Evolutionary conservation across 2,113 vertebrate species (phyloP).

Genomic region (Rhinolophus sinicus): DNA sequence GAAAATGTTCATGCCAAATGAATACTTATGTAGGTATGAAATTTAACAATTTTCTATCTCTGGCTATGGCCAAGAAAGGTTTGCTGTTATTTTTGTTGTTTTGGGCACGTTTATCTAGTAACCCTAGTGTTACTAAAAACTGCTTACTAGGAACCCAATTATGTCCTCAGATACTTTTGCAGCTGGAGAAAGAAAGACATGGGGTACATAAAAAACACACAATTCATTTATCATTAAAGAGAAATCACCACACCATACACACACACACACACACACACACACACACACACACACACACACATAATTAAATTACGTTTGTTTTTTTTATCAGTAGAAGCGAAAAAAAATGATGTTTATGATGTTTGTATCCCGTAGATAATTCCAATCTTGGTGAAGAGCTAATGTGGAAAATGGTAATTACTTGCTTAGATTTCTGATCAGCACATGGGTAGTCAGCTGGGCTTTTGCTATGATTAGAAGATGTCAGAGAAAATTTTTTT

Average conservation of each 20-base stretch:
- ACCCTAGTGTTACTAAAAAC: not conserved
- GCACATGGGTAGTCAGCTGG: not conserved
- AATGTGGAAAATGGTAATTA: not conserved
- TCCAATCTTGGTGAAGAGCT: not conserved
- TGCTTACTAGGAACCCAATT: not conserved
- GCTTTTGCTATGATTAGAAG: not conserved
- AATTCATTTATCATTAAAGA: constrained; percentile 7
- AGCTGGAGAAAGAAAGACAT: not conserved
- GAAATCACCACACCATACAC: not conserved
- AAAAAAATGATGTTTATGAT: not conserved
- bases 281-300: not conserved
- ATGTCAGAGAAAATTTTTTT: not conserved
- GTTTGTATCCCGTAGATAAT: not conserved
- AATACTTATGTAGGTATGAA: not conserved
- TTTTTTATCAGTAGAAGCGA: not conserved
- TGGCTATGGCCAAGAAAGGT: not conserved
- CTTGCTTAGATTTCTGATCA: not conserved
- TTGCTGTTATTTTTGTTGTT: not conserved
- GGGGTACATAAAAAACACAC: not conserved
- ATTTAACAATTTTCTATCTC: constrained; percentile 50
- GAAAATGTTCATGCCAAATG: constrained; percentile 58
- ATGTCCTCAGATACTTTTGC: not conserved
- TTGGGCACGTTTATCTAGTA: not conserved
- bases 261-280: too few relatives aligned
- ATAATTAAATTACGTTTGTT: not conserved